Evolutionary conservation across 1,140 invertebrate genomes (phyloP).

Genomic region (Bactericera cockerelli): DNA sequence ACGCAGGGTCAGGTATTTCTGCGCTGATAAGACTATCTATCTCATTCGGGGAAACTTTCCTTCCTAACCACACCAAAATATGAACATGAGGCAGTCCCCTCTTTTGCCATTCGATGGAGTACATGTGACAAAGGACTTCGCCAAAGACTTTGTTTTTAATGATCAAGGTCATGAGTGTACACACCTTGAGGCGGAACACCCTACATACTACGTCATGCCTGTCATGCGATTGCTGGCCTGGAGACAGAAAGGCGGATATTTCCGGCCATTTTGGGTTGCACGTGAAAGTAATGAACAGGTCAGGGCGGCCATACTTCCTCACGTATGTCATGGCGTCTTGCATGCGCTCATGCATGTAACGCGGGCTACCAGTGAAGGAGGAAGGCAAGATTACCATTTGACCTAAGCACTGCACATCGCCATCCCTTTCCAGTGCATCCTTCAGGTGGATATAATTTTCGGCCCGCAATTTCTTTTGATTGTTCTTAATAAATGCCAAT

Average conservation of each 20-base stretch:
- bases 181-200: conserved; percentile 19
- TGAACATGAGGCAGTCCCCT: conserved; percentile 20
- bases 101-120: conserved; percentile 33
- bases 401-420: conserved; percentile 16
- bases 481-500: conserved; percentile 27
- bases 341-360: conserved; percentile 31
- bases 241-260: conserved; percentile 15
- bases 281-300: too few relatives aligned
- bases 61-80: neutral
- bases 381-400: conserved; percentile 27
- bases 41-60: conserved; percentile 25
- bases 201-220: conserved; percentile 16
- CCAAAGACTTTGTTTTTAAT: conserved; percentile 10
- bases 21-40: conserved; percentile 34
- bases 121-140: conserved; percentile 21
- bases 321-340: too few relatives aligned
- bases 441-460: conserved; percentile 33
- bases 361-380: conserved; percentile 29
- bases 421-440: conserved; percentile 24
- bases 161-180: conserved; percentile 14
- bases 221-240: conserved; percentile 23
- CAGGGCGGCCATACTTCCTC: conserved; percentile 22
- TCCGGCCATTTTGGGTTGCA: conserved; percentile 11
- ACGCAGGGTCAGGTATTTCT: conserved; percentile 29
- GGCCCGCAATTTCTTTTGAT: conserved; percentile 32